Percentiles rank a stretch among this genome's conserved stretches.
phyloP scores from a whole-genome alignment of 1,140 invertebrate species.

The Samia ricini region DNA sequence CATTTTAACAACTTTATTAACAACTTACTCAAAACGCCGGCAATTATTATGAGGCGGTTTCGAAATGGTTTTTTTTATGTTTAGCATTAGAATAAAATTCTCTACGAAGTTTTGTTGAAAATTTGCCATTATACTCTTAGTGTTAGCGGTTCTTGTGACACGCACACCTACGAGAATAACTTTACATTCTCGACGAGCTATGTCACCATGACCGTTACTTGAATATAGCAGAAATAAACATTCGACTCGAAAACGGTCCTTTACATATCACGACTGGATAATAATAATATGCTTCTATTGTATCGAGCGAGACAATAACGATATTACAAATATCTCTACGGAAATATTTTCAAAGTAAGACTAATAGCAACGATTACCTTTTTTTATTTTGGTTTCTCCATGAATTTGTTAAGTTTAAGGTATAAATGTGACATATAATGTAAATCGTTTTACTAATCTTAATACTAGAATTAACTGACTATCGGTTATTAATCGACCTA shows the following conservation, averaged over 20 bases:
- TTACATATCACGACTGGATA: slow-evolving; percentile 5
- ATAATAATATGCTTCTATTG: background rate
- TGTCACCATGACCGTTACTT: slow-evolving; percentile 54
- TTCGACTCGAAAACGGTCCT: slow-evolving; percentile 36
- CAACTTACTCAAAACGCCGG: background rate
- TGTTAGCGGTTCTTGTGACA: slow-evolving; percentile 25
- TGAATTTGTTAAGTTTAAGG: too few relatives aligned
- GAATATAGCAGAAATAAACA: slow-evolving; percentile 36
- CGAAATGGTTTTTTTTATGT: background rate
- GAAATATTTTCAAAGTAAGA: too few relatives aligned
- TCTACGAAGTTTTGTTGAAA: slow-evolving; percentile 5
- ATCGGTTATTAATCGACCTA: too few relatives aligned
- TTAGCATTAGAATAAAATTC: background rate
- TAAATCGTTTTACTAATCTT: too few relatives aligned
- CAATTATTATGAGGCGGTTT: background rate
- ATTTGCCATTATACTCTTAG: background rate
- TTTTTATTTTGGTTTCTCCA: too few relatives aligned
- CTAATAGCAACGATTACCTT: too few relatives aligned
- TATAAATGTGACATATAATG: too few relatives aligned
- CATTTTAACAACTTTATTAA: background rate
- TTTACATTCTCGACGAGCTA: slow-evolving; percentile 42
- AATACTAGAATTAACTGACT: too few relatives aligned
- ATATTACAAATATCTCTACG: too few relatives aligned
- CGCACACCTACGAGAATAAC: slow-evolving; percentile 41
- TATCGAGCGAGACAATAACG: background rate